Conservation (phyloP, 1,140 invertebrate genomes). For the Drosophila ohnishii region DNA sequence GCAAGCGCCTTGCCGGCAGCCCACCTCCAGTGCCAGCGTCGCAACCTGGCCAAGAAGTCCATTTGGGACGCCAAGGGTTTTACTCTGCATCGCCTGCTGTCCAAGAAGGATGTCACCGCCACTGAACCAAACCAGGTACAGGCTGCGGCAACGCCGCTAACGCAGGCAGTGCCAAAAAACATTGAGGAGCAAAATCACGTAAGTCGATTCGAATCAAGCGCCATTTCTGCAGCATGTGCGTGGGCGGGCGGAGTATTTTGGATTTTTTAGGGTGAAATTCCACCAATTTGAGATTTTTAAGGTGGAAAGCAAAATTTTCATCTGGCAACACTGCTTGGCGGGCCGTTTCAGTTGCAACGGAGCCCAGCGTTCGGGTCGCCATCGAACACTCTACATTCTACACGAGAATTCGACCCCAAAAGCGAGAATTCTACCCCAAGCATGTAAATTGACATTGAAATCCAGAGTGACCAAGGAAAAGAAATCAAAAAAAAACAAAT, state of each 20-base stretch:
- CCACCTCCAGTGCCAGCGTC: background rate
- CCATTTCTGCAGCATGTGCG: background rate
- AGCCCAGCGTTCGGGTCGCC: too few relatives aligned
- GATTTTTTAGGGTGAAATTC: too few relatives aligned
- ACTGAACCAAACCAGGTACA: background rate
- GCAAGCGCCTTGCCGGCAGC: background rate
- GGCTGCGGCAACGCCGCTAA: background rate
- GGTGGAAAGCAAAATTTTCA: too few relatives aligned
- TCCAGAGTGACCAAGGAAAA: too few relatives aligned
- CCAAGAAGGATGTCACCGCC: background rate
- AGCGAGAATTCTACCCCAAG: too few relatives aligned
- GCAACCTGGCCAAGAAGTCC: constrained; percentile 14
- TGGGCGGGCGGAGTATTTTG: background rate
- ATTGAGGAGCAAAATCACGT: background rate
- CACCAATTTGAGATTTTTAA: too few relatives aligned
- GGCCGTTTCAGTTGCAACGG: constrained; percentile 15
- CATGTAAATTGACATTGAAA: too few relatives aligned
- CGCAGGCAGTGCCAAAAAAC: background rate
- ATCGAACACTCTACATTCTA: too few relatives aligned
- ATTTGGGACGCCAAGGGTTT: constrained; percentile 19
- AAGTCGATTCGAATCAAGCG: background rate
- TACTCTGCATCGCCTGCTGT: background rate
- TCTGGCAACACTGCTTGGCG: constrained; percentile 14
- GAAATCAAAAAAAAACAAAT: too few relatives aligned
- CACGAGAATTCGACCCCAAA: too few relatives aligned